Evolutionary conservation across 2,888 invertebrate genomes (phyloP), one percentile per base, ranked within the genome.

Genomic region (Diarsia mendica): DNA sequence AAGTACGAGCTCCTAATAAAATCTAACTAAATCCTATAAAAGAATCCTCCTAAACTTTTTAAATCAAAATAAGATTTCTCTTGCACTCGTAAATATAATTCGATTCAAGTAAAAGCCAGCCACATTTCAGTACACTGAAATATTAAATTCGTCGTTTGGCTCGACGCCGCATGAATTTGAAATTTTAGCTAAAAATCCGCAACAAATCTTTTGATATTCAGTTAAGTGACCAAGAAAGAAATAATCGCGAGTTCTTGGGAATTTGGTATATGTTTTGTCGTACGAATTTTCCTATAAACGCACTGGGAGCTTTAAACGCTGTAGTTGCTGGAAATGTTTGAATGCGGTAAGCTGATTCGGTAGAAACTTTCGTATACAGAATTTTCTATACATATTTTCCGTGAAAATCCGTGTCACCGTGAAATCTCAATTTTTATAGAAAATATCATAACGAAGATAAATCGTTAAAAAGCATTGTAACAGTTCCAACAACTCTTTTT

Each of bases 171-270:
- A 49, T 79, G 82, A 82, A 82, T 82, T 82, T 79, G 55, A 80
- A 82, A 44, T 76, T 69, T 70, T 61, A 55, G 46, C 72, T 68
- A 49, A 73, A 80, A 77, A 77, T 82, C 71, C 39, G 60, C 39
- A 61, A 75, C 65, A 82, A 74, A 71, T 82, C 72, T 74, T 79
- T 75, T 72, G 82, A 73, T 75, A 75, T 84, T 84, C 76, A 76
- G 76, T 79, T 79, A 79, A 87, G 85, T 82, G 85, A 82, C 80
- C 79, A 64, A 80, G 70, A 75, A 79, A 82, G 70, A 75, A 79
- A 80, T 85, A 80, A 85, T 85, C 78, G 33, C 53, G 64, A 70
- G 66, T 58, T 74, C 64, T 70, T 65, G 18, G 33, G 60, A 60
- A 60, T 33, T 33, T 10, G 58, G 69, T 46, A 72, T 77, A 77